Conservation (phyloP, 2,113 vertebrate genomes). For the Maccullochella peelii region DNA sequence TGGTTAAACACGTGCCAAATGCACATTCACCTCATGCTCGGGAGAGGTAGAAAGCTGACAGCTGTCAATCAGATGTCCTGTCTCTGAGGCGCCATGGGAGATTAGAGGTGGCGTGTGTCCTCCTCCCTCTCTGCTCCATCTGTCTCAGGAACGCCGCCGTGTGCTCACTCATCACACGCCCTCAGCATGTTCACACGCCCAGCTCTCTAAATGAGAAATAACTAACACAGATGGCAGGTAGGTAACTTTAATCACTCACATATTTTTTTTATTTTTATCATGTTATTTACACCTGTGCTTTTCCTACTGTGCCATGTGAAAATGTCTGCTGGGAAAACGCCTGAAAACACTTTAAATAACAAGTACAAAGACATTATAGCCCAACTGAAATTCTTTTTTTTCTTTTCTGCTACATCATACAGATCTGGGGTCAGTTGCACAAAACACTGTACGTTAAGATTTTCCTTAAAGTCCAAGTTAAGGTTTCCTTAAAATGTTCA, state of each 20-base stretch:
- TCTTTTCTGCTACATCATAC: not conserved
- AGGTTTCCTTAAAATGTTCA: too few species aligned
- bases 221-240: not conserved
- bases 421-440: not conserved
- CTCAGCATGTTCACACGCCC: not conserved
- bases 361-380: not conserved
- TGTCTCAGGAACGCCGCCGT: not conserved
- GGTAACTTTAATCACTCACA: not conserved
- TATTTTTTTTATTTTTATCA: not conserved
- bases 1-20: not conserved
- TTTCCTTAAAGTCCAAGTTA: too few species aligned
- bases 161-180: not conserved
- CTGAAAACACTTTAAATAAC: too few species aligned
- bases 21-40: not conserved
- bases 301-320: not conserved
- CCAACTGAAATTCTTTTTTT: not conserved
- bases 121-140: conserved; percentile 13
- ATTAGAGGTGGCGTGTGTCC: not conserved
- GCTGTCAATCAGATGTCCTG: not conserved
- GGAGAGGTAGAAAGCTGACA: not conserved
- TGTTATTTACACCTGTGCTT: too few species aligned
- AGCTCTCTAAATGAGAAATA: not conserved
- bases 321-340: not conserved
- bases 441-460: too few species aligned
- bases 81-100: conserved; percentile 3